Conservation (phyloP, 1,140 invertebrate genomes). For the Phocides pigmalion region DNA sequence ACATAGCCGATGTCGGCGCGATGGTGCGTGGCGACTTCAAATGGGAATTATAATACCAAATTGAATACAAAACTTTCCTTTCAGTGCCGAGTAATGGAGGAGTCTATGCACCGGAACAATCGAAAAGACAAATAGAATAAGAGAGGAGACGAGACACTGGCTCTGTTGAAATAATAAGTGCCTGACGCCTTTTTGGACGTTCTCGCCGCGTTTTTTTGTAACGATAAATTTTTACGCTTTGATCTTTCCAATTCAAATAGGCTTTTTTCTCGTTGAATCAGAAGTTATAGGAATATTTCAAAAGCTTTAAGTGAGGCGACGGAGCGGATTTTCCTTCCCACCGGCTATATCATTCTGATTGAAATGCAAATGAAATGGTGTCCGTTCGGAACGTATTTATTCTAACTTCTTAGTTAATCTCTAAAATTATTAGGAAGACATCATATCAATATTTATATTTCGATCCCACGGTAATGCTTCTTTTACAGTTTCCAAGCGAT, state of each 20-base stretch:
- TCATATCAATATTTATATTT: slow-evolving; percentile 48
- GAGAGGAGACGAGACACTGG: slow-evolving; percentile 74
- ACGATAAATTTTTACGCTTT: slow-evolving; percentile 82
- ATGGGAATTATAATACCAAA: slow-evolving; percentile 84
- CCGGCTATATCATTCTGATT: slow-evolving; percentile 79
- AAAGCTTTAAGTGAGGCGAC: slow-evolving; percentile 81
- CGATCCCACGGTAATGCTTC: slow-evolving; percentile 6
- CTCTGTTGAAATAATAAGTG: slow-evolving; percentile 82
- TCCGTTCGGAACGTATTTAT: slow-evolving; percentile 76
- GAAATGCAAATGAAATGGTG: slow-evolving; percentile 81
- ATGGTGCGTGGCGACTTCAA: slow-evolving; percentile 83
- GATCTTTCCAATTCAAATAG: slow-evolving; percentile 83
- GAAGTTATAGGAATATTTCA: slow-evolving; percentile 83
- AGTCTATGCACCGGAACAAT: slow-evolving; percentile 83
- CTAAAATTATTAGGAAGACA: slow-evolving; percentile 58
- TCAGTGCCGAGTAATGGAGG: slow-evolving; percentile 82
- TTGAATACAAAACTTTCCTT: slow-evolving; percentile 84
- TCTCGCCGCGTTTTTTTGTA: slow-evolving; percentile 72
- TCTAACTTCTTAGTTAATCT: slow-evolving; percentile 70
- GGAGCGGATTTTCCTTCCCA: slow-evolving; percentile 79
- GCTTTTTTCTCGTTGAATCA: slow-evolving; percentile 78
- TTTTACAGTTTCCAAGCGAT: slow-evolving; percentile 20
- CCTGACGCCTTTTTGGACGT: slow-evolving; percentile 78
- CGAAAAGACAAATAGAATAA: slow-evolving; percentile 82
- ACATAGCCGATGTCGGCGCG: slow-evolving; percentile 80